A percentile compares a stretch with the other conserved stretches of the same genome.
Evolutionary conservation across 1,140 invertebrate genomes (phyloP).

Genomic region (Bombus confusus): DNA sequence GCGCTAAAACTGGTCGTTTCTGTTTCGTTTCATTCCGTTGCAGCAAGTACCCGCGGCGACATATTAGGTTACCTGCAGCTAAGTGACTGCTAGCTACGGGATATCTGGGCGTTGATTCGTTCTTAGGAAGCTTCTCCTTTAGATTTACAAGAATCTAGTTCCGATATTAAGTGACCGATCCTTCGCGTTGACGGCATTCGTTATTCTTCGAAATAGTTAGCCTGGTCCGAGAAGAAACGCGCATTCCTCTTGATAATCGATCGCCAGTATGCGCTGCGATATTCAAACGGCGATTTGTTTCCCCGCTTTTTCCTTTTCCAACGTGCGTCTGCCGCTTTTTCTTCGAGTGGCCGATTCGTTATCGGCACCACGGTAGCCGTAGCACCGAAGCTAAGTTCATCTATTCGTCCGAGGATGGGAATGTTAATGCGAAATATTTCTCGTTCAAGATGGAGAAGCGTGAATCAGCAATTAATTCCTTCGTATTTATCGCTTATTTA

Average conservation of each 20-base stretch:
- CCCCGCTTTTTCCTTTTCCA: too few relatives aligned
- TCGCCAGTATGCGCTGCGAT: too few relatives aligned
- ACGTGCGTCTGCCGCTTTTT: too few relatives aligned
- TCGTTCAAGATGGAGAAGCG: too few relatives aligned
- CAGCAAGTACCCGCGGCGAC: conserved; percentile 37
- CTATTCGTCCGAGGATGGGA: too few relatives aligned
- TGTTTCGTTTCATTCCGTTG: conserved; percentile 32
- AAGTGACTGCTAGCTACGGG: conserved; percentile 25
- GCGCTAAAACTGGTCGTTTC: conserved; percentile 43
- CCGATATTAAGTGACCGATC: conserved; percentile 15
- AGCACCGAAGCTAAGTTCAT: background rate
- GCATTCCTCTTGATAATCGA: too few relatives aligned
- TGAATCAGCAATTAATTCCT: too few relatives aligned
- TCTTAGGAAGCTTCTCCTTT: conserved; percentile 11
- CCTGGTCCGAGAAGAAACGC: background rate
- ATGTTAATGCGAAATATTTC: too few relatives aligned
- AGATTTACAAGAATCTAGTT: conserved; percentile 31
- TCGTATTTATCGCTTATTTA: too few relatives aligned
- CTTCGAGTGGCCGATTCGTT: background rate
- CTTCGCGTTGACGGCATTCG: background rate
- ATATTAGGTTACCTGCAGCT: conserved; percentile 60
- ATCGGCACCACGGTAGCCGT: background rate
- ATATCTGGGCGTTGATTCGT: conserved; percentile 44
- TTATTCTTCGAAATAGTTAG: conserved; percentile 20
- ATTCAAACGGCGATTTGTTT: too few relatives aligned